Base-by-base conservation (phyloP, 1,140 invertebrate genomes). In the Andricus grossulariae region DNA sequence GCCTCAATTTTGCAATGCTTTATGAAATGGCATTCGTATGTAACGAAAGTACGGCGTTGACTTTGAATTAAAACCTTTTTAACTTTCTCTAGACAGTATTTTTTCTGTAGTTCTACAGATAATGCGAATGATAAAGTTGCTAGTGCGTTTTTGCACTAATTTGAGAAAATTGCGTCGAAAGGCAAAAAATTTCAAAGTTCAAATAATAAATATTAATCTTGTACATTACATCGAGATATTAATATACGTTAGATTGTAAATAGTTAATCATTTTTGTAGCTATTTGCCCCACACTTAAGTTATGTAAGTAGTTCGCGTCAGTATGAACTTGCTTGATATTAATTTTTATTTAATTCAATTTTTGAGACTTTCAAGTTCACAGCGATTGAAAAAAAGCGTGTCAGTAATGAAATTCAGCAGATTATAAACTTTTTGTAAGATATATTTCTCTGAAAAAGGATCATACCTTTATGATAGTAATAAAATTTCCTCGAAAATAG, bases 231-330 rank as follows among this genome's bases (percentile, higher is more conserved):
- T 16, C 21, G 32, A 66, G 4, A 66, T 32, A 39, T 60, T 60
- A 39, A 66, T 15, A 66, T 66, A 39, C 60, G 21, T 16, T 12
- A 15, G 45, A 66, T 66, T 66, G 60, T 66, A 66, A 66, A 66
- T 66, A 66, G 12, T 66, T 60, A 2, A 32, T 32, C 4, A 60
- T 6, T 60, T 60, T 39, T 39, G 5, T 60, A 32, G 19, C 21
- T 12, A 18, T 60, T 25, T 21, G 21, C 11, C 19, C 25, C 19
- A 21, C 25, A 32, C 5, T 66, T 66, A 66, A 13, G 13, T 60
- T 19, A 32, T 32, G 21, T 39, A 13, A 66, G 13, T 32, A 32
- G 57, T 39, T 32, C 13, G 25, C 57, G 25, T 66, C 39, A 45
- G 39, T 45, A 45, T 45, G 39, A 45, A 45, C 7, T 55, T 10